Conservation (phyloP, 2,113 vertebrate genomes). For the Cyanoramphus novaezelandiae region DNA sequence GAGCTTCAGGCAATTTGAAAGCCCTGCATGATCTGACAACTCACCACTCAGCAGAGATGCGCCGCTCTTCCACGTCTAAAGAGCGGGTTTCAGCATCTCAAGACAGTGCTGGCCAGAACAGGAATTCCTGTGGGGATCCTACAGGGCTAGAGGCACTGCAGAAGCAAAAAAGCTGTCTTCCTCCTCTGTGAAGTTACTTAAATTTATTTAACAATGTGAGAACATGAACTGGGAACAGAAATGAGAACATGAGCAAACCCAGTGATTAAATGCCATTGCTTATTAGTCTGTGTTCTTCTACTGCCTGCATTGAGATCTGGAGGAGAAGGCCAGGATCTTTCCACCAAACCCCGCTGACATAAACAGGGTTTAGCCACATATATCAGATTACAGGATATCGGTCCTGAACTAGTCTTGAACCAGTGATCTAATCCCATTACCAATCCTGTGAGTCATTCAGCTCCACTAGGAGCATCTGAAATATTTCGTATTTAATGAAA, state of each 20-base stretch:
- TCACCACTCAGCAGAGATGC: not conserved
- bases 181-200: not conserved
- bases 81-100: not conserved
- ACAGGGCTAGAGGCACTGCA: not conserved
- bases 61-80: not conserved
- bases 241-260: not conserved
- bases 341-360: not conserved
- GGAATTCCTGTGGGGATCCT: not conserved
- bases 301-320: not conserved
- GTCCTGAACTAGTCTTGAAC: not conserved
- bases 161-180: not conserved
- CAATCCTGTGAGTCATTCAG: not conserved
- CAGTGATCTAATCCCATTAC: not conserved
- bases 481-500: not conserved
- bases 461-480: not conserved
- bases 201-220: not conserved
- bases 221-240: not conserved
- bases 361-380: not conserved
- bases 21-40: not conserved
- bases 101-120: not conserved
- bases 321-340: not conserved
- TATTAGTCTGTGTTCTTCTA: not conserved
- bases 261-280: accelerated
- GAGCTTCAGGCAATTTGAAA: not conserved
- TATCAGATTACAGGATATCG: not conserved